phyloP scores from a whole-genome alignment of 2,797 vertebrate genomes.

The Lutra lutra region DNA sequence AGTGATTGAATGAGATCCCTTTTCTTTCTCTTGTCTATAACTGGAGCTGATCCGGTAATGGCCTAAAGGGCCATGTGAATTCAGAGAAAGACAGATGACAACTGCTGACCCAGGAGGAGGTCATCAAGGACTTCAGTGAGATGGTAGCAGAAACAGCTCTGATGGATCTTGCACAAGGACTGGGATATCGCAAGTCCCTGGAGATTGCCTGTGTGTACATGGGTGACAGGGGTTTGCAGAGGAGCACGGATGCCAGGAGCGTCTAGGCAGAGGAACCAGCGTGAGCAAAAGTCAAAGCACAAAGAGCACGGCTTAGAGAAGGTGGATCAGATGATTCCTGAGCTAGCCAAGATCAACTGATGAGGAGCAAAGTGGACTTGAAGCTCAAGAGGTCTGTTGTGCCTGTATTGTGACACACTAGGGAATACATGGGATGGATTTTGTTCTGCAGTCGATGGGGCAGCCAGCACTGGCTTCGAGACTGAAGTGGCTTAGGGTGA shows the following conservation, averaged over 20 bases:
- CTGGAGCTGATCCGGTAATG: not conserved
- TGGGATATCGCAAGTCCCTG: not conserved
- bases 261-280: not conserved
- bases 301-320: not conserved
- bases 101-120: not conserved
- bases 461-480: not conserved
- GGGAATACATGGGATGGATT: not conserved
- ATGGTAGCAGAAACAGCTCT: not conserved
- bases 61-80: not conserved
- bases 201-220: too few relatives aligned
- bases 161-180: not conserved
- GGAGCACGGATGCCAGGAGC: not conserved
- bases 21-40: not conserved
- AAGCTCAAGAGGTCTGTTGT: not conserved
- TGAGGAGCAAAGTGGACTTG: not conserved
- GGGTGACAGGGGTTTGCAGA: not conserved
- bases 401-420: not conserved
- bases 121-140: not conserved
- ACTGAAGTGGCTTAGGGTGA: not conserved
- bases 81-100: not conserved
- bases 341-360: not conserved
- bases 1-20: not conserved
- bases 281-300: not conserved
- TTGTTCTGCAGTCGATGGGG: not conserved
- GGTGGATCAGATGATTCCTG: not conserved